phyloP scores from a whole-genome alignment of 2,113 vertebrate species.

The Pluvialis apricaria region DNA sequence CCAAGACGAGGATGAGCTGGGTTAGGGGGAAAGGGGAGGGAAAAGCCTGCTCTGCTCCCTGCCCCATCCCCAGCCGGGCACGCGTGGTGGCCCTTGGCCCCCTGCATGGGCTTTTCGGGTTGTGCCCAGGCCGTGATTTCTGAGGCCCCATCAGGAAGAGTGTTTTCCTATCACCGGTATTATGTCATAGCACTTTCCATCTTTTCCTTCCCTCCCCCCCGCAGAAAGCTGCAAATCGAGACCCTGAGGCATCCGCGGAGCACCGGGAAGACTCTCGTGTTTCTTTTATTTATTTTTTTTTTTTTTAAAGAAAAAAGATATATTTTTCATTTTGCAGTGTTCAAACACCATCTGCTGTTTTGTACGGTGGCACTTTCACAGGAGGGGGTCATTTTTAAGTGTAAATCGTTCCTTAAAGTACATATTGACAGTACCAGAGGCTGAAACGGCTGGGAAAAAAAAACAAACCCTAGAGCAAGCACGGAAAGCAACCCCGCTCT shows the following conservation, averaged over 20 bases:
- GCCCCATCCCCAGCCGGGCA: not conserved
- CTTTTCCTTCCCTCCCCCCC: not conserved
- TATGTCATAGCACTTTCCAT: not conserved
- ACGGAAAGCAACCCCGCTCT: not conserved
- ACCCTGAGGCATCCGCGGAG: not conserved
- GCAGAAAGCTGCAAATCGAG: not conserved
- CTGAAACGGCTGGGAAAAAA: not conserved
- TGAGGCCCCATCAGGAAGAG: not conserved
- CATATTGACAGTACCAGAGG: not conserved
- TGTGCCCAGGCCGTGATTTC: not conserved
- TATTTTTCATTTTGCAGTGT: not conserved
- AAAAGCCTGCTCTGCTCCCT: not conserved
- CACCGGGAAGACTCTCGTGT: not conserved
- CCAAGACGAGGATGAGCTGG: not conserved
- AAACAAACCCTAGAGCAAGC: not conserved
- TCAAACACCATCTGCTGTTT: conserved; percentile 59
- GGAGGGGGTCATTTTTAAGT: not conserved
- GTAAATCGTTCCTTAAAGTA: conserved; percentile 17
- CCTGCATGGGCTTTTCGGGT: not conserved
- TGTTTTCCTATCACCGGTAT: not conserved
- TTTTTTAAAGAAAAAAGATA: not conserved
- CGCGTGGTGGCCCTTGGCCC: fast-evolving
- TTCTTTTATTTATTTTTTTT: not conserved
- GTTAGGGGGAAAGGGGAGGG: not conserved
- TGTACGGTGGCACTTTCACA: not conserved